A percentile compares a stretch with the other conserved stretches of the same genome.
Evolutionary conservation across 2,797 vertebrate genomes (phyloP).

Genomic region (Acanthurus leucopareius): DNA sequence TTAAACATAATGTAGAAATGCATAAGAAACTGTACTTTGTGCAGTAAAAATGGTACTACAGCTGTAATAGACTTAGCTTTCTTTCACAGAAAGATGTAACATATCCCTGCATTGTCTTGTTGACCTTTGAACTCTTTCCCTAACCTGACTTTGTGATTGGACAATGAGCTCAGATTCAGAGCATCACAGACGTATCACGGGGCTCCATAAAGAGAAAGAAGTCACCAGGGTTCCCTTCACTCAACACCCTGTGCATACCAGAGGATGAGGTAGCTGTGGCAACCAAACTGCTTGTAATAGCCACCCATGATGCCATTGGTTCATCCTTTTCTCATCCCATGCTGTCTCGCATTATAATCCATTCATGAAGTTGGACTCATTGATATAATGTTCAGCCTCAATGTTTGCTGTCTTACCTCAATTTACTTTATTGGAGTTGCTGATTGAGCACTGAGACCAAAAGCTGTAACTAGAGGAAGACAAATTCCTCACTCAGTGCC

Average conservation of each 20-base stretch:
- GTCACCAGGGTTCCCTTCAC: constrained; percentile 50
- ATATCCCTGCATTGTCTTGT: not conserved
- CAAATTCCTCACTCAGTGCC: constrained; percentile 15
- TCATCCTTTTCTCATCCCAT: constrained; percentile 30
- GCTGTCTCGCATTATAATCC: constrained; percentile 27
- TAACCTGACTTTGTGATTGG: constrained; percentile 28
- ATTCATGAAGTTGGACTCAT: constrained; percentile 13
- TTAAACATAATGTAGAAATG: not conserved
- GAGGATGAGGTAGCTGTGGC: constrained; percentile 85
- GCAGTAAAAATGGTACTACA: not conserved
- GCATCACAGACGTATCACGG: constrained; percentile 89
- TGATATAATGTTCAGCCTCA: not conserved
- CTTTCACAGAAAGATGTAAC: not conserved
- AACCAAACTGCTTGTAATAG: constrained; percentile 8
- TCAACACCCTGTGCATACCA: constrained; percentile 65
- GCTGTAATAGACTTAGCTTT: not conserved
- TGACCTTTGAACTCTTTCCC: constrained; percentile 62
- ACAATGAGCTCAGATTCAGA: constrained; percentile 87
- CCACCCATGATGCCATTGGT: not conserved
- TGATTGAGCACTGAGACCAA: not conserved
- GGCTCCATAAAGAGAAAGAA: constrained; percentile 89
- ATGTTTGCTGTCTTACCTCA: not conserved
- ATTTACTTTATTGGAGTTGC: not conserved
- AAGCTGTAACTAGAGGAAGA: constrained; percentile 53
- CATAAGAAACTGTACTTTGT: not conserved